A percentile compares a stretch with the other conserved stretches of the same genome.
phyloP scores from a whole-genome alignment of 1,140 invertebrate genomes.

The Holcopasites calliopsidis region DNA sequence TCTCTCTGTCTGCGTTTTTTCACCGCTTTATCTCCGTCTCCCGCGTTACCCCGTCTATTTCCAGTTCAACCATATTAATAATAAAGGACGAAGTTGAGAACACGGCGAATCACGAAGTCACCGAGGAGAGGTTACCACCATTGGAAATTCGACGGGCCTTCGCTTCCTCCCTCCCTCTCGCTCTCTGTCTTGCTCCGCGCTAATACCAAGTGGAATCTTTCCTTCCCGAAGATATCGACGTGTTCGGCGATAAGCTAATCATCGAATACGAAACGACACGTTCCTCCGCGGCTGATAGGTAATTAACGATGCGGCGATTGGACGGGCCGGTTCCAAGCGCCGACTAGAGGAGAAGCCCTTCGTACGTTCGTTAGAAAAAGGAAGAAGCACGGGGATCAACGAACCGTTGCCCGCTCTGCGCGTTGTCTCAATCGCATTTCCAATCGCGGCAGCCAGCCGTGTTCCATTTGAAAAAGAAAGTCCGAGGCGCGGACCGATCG shows the following conservation, averaged over 20 bases:
- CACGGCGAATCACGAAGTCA: background rate
- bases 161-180: background rate
- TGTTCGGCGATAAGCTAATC: slow-evolving; percentile 24
- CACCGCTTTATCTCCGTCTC: slow-evolving; percentile 3
- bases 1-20: slow-evolving; percentile 35
- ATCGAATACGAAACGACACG: slow-evolving; percentile 16
- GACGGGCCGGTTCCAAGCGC: background rate
- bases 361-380: background rate
- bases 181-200: slow-evolving; percentile 8
- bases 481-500: background rate
- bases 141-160: background rate
- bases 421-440: background rate
- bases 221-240: slow-evolving; percentile 19
- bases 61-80: slow-evolving; percentile 6
- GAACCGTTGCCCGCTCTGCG: background rate
- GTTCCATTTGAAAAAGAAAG: background rate
- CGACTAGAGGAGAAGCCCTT: background rate
- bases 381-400: background rate
- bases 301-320: slow-evolving; percentile 14
- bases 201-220: slow-evolving; percentile 36
- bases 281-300: slow-evolving; percentile 4
- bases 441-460: background rate
- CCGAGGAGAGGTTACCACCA: background rate
- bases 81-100: slow-evolving; percentile 10
- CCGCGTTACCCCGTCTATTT: slow-evolving; percentile 7